A percentile compares a stretch with the other conserved stretches of the same genome.
These are phyloP conservation scores for Rugalucina vietnamica DNA, from an alignment of 2,888 invertebrate genomes.

Conservation along the genomic window DNA sequence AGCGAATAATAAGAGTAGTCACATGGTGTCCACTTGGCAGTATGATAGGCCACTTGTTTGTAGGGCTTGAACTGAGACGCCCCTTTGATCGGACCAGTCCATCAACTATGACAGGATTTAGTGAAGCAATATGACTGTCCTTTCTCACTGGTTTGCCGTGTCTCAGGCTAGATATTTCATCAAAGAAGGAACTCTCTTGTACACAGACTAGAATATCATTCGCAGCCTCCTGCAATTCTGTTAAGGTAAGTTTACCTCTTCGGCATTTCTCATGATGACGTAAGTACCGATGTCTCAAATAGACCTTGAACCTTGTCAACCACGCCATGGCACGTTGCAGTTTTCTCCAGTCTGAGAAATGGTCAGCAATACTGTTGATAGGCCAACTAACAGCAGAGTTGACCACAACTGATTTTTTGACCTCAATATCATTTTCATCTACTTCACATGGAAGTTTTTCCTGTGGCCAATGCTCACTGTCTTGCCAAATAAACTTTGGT, in stretches of 20 bases:
- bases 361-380: not conserved
- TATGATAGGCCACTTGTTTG: not conserved
- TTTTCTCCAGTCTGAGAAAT: constrained; percentile 18
- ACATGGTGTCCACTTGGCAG: constrained; percentile 10
- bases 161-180: constrained; percentile 7
- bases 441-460: not conserved
- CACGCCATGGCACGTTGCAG: constrained; percentile 12
- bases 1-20: constrained; percentile 16
- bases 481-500: constrained; percentile 18
- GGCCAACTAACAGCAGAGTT: not conserved
- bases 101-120: constrained; percentile 14
- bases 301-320: constrained; percentile 23
- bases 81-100: not conserved
- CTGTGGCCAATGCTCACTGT: constrained; percentile 24
- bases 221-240: constrained; percentile 16
- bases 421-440: constrained; percentile 2
- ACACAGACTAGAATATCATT: constrained; percentile 7
- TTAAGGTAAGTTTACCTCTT: constrained; percentile 15
- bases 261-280: not conserved
- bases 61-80: not conserved
- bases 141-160: constrained; percentile 16
- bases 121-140: constrained; percentile 16
- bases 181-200: not conserved
- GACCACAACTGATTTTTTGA: constrained; percentile 6
- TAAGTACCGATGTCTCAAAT: constrained; percentile 17